Base-by-base conservation (phyloP, 2,113 vertebrate species). In the Circaetus gallicus region DNA sequence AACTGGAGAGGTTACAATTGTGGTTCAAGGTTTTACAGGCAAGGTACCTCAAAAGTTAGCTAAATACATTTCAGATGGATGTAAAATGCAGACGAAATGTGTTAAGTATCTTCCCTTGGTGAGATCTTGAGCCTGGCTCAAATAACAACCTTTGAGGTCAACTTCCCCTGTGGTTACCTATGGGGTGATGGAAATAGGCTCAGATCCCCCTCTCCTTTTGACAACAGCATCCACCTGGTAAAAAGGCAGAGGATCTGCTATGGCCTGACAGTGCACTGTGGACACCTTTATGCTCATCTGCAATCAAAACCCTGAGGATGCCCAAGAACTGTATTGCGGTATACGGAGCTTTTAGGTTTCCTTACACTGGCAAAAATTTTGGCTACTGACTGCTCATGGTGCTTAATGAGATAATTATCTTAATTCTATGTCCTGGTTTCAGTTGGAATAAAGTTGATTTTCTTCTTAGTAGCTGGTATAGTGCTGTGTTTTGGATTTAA, bases 1-100 rank as follows among this genome's bases (percentile, higher is more conserved):
- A 96, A 90, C 82, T 90, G 88, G 89, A 96, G 89, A 95, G 42
- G 69, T 90, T 97, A 93, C 91, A 92, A 58, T 49, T 95, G 94
- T 11, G 79, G 93, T 94, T 93, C 76, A 90, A 95, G 74, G 79
- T 95, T 93, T 95, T 80, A 90, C 67, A 95, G 40, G 72, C 85
- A 87, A 96, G 93, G 87, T 88, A 92, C 83, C 90, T 95, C 80
- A 71, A 66, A 97, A 95, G 78, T 93, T 36, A 80, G 65, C 85
- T 84, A 96, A 95, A 95, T 90, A 50, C 16, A 22, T 95, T 95
- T 94, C 96, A 97, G 78, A 76, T 90, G 95, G 76, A 65, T 63
- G 82, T 82, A 58, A 95, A 97, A 95, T 80, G 59, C 49, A 65
- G 76, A 70, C 76, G 31, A 94, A 96, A 93, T 72, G 76, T 94